These are phyloP conservation scores for Cryptus viduatorius DNA, from an alignment of 2,888 invertebrate genomes.

Conservation along the genomic window DNA sequence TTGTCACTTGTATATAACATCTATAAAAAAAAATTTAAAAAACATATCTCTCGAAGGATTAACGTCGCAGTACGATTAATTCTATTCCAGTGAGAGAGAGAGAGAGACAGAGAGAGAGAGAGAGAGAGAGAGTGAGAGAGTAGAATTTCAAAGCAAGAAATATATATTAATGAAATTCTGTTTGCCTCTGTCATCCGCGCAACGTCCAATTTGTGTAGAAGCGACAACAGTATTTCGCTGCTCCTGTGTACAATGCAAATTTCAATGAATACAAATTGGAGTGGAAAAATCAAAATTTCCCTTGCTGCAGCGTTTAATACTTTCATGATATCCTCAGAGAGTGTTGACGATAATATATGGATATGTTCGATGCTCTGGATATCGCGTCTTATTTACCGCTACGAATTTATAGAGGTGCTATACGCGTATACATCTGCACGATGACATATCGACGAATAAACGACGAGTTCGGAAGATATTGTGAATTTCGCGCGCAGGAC, in stretches of 20 bases:
- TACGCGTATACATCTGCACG: background rate
- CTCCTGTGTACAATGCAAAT: background rate
- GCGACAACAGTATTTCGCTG: background rate
- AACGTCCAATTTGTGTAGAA: background rate
- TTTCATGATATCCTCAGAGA: background rate
- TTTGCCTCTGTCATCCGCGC: background rate
- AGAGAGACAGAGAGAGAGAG: background rate
- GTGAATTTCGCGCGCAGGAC: background rate
- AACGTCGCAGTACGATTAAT: background rate
- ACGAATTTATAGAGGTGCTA: background rate
- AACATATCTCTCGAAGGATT: background rate
- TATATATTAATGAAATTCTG: conserved; percentile 13
- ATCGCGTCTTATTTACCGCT: too few species aligned
- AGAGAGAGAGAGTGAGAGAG: background rate
- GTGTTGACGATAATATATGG: background rate
- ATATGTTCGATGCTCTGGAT: background rate
- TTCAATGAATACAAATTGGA: background rate
- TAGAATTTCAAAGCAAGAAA: background rate
- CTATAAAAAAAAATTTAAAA: too few species aligned
- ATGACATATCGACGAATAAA: background rate
- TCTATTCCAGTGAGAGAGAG: background rate
- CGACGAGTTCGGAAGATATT: background rate
- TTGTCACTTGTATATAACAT: too few species aligned
- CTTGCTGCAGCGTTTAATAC: conserved; percentile 1
- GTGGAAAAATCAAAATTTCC: conserved; percentile 2